Evolutionary conservation across 2,797 vertebrate genomes (phyloP).

Genomic region (Sebastes vulpes): DNA sequence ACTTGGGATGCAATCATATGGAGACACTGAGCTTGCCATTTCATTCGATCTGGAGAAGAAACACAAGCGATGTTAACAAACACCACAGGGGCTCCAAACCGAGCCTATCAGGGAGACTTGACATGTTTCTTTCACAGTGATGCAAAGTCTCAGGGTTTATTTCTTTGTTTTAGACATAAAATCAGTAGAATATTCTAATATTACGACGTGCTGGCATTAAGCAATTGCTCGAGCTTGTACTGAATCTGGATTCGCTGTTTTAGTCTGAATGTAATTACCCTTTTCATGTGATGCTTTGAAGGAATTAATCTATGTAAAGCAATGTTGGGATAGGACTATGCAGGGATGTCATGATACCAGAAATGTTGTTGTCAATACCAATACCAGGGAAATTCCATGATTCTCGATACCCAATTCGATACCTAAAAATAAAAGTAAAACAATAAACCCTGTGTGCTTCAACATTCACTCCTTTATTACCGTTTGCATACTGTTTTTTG

Average conservation of each 20-base stretch:
- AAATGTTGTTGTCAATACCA: too few relatives aligned
- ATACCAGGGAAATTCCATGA: too few relatives aligned
- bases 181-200: background rate
- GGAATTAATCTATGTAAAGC: conserved; percentile 30
- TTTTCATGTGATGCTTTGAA: conserved; percentile 24
- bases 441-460: too few relatives aligned
- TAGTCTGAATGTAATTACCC: background rate
- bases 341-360: too few relatives aligned
- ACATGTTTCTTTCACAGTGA: background rate
- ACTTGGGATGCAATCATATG: background rate
- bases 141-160: background rate
- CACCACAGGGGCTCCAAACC: background rate
- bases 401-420: too few relatives aligned
- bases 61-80: conserved; percentile 11
- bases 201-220: background rate
- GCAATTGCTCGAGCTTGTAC: background rate
- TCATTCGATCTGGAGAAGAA: background rate
- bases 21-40: conserved; percentile 18
- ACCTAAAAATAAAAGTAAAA: too few relatives aligned
- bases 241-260: conserved; percentile 21
- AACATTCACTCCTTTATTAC: too few relatives aligned
- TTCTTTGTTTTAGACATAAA: conserved; percentile 3
- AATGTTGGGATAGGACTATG: background rate
- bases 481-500: too few relatives aligned
- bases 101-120: background rate